Percentiles rank a stretch among this genome's conserved stretches.
Conservation (phyloP, 2,797 vertebrate genomes). For the Varecia variegata region DNA sequence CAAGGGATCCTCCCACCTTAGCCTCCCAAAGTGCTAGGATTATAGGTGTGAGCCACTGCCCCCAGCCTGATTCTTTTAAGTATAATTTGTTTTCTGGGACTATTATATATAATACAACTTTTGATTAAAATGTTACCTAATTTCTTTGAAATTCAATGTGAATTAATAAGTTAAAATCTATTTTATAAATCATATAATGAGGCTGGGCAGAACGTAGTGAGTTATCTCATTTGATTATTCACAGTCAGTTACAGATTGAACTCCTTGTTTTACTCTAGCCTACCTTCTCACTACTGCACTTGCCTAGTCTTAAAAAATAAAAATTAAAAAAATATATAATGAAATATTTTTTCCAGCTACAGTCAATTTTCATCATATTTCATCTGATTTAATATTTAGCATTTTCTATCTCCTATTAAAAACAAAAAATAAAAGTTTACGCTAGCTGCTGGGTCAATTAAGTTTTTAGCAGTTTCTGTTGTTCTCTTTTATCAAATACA, state of each 20-base stretch:
- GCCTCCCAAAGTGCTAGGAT: too few species aligned
- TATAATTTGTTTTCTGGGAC: neutral
- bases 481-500: slow-evolving; percentile 17
- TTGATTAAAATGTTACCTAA: neutral
- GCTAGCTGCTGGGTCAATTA: neutral
- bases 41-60: too few species aligned
- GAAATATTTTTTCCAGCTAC: neutral
- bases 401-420: neutral
- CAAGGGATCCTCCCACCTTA: neutral
- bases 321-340: neutral
- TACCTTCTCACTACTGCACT: too few species aligned
- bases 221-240: too few species aligned
- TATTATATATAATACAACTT: neutral
- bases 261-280: too few species aligned
- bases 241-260: too few species aligned
- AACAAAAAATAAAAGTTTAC: neutral
- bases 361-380: neutral
- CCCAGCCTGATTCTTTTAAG: neutral
- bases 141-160: neutral
- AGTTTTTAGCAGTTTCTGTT: neutral
- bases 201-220: too few species aligned
- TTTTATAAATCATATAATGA: neutral
- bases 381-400: neutral
- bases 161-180: slow-evolving; percentile 11
- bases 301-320: too few species aligned